Percentiles rank a stretch among this genome's conserved stretches.
Conservation (phyloP, 2,113 vertebrate species). For the Turdus rufiventris region DNA sequence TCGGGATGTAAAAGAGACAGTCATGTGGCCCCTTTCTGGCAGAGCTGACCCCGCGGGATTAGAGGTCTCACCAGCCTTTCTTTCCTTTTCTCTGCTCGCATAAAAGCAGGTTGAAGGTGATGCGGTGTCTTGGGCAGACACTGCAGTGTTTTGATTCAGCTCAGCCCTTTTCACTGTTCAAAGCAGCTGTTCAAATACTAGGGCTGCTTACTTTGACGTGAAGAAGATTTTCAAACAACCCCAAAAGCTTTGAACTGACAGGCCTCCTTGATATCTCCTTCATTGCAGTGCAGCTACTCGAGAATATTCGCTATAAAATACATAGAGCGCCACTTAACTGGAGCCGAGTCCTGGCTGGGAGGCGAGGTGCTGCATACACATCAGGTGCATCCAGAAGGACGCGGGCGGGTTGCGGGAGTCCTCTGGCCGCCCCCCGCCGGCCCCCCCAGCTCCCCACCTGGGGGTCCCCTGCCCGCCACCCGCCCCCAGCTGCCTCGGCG, state of each 20-base stretch:
- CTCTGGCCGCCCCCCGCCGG: not conserved
- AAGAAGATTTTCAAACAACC: slow-evolving; percentile 78
- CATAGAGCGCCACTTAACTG: slow-evolving; percentile 31
- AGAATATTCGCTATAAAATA: slow-evolving; percentile 58
- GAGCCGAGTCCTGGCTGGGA: slow-evolving; percentile 10
- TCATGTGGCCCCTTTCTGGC: slow-evolving; percentile 15
- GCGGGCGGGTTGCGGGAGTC: not conserved
- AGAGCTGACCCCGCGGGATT: slow-evolving; percentile 41
- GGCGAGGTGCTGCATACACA: slow-evolving; percentile 23
- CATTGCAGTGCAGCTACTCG: slow-evolving; percentile 57
- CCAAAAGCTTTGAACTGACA: slow-evolving; percentile 80
- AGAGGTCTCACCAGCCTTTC: slow-evolving; percentile 46
- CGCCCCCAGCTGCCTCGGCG: not conserved
- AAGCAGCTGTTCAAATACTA: slow-evolving; percentile 79
- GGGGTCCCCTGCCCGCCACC: not conserved
- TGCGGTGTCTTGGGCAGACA: slow-evolving; percentile 67
- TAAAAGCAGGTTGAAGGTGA: slow-evolving; percentile 70
- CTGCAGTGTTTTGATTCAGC: slow-evolving; percentile 74
- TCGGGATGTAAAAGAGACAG: slow-evolving; percentile 30
- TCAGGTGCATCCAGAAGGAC: slow-evolving; percentile 5
- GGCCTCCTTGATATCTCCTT: slow-evolving; percentile 72
- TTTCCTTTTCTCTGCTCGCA: slow-evolving; percentile 54
- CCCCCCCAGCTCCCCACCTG: not conserved
- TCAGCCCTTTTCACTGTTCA: slow-evolving; percentile 75
- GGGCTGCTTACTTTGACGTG: slow-evolving; percentile 73